A percentile compares a stretch with the other conserved stretches of the same genome.
These are phyloP conservation scores for Dryoscopus gambensis DNA, from an alignment of 2,113 vertebrate genomes.

Conservation along the genomic window DNA sequence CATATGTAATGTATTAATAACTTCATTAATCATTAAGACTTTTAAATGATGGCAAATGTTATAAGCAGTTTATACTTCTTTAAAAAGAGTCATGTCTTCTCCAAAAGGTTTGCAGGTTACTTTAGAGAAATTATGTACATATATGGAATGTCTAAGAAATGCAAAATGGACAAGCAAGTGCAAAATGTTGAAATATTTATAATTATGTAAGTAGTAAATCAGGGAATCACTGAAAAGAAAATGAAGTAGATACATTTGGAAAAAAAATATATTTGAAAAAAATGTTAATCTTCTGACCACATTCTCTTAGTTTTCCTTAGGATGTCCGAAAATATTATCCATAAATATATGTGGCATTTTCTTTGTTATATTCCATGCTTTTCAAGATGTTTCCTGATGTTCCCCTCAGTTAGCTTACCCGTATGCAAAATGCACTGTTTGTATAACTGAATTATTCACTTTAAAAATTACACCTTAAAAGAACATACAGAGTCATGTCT, in stretches of 20 bases:
- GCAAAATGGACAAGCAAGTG: neutral
- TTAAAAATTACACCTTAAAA: neutral
- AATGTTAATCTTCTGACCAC: neutral
- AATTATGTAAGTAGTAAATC: neutral
- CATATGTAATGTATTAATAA: neutral
- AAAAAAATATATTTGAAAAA: neutral
- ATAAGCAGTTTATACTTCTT: neutral
- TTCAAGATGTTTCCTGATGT: neutral
- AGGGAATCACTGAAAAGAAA: neutral
- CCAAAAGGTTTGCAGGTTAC: neutral
- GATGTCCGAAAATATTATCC: neutral
- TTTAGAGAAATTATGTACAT: neutral
- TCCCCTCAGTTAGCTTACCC: neutral
- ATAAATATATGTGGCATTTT: neutral
- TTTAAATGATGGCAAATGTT: neutral
- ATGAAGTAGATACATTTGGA: neutral
- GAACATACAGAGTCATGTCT: neutral
- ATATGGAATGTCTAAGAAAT: neutral
- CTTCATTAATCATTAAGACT: neutral
- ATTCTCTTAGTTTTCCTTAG: neutral
- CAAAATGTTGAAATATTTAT: neutral
- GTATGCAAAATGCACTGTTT: neutral
- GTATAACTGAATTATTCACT: neutral
- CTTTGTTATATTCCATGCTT: neutral
- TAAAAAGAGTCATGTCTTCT: neutral